Evolutionary conservation across 92 coral and sea anemone species (phyloP), one percentile per base, ranked within the genome.

Genomic region (Bergia sp.): DNA sequence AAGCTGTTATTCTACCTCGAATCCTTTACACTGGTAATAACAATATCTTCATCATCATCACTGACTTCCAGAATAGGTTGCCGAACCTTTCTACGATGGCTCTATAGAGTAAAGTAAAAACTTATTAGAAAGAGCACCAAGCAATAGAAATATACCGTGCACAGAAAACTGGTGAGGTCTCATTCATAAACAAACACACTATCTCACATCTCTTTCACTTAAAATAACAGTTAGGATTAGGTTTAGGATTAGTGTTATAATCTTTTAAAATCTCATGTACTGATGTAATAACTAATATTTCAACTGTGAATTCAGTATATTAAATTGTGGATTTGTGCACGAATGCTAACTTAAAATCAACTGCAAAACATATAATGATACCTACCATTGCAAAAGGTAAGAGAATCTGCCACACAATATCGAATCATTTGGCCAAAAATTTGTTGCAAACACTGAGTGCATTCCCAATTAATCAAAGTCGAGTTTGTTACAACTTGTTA

Each of bases 1-100:
- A 29, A 29, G 29, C 29, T 29, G 29, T 29, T 29, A 29, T 29
- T 38, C 11, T 84, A 84, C 87, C 87, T 84, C 37, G 2, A 29
- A 15, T 20, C 36, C 18, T 65, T 41, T n/a, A 69, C 21, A 7
- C 1, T 43, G n/a, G 72, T 42, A 29, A 84, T 84, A 72, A 72
- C 79, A 23, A 84, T 67, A 71, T 83, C 78, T 10, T 82, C 74
- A 37, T 82, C 87, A 44, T 84, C 78, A 9, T 84, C 87, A 43
- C 79, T 71, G 77, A 42, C 65, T 36, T 84, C 38, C 45, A 29
- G 36, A 43, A 76, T 36, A 76, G 40, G 47, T 43, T 49, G 77
- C 5, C 47, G 79, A 36, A 47, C 55, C 87, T 84, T 84, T 45
- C 79, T 84, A 49, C 43, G 87, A 65, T 47, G 64, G 65, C 79